These are phyloP conservation scores for Danionella cerebrum DNA, from an alignment of 2,113 vertebrate species.

Conservation along the genomic window DNA sequence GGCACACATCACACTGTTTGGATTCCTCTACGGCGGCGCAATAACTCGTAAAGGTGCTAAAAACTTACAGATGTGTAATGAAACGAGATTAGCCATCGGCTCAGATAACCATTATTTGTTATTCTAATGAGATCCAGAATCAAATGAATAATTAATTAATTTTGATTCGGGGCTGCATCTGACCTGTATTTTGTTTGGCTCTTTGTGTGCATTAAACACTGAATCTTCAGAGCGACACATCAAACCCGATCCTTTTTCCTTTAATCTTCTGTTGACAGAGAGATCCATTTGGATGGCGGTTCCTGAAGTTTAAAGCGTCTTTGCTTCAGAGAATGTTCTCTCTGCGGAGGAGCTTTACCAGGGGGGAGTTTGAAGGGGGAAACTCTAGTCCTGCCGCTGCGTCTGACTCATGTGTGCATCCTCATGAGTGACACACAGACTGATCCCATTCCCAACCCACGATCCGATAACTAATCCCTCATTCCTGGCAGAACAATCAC, in stretches of 20 bases:
- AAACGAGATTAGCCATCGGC: neutral
- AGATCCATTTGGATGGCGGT: neutral
- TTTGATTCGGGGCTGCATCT: neutral
- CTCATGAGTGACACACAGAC: neutral
- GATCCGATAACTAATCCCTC: constrained; percentile 41
- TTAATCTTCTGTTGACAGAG: neutral
- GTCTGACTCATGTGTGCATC: constrained; percentile 3
- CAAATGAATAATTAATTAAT: too few relatives aligned
- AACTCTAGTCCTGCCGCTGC: neutral
- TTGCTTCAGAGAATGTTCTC: neutral
- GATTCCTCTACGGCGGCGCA: constrained; percentile 14
- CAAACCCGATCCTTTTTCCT: neutral
- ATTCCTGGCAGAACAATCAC: too few relatives aligned
- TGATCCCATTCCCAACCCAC: neutral
- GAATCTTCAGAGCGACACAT: neutral
- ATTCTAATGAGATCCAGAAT: too few relatives aligned
- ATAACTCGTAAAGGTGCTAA: neutral
- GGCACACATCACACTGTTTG: constrained; percentile 17
- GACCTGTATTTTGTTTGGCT: neutral
- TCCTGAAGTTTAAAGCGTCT: neutral
- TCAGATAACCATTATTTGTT: too few relatives aligned
- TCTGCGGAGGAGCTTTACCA: neutral
- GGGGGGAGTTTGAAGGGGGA: neutral
- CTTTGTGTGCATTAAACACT: neutral
- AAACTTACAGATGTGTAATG: neutral